Evolutionary conservation across 2,888 invertebrate genomes (phyloP).

Genomic region (Drosophila austrosaltans): DNA sequence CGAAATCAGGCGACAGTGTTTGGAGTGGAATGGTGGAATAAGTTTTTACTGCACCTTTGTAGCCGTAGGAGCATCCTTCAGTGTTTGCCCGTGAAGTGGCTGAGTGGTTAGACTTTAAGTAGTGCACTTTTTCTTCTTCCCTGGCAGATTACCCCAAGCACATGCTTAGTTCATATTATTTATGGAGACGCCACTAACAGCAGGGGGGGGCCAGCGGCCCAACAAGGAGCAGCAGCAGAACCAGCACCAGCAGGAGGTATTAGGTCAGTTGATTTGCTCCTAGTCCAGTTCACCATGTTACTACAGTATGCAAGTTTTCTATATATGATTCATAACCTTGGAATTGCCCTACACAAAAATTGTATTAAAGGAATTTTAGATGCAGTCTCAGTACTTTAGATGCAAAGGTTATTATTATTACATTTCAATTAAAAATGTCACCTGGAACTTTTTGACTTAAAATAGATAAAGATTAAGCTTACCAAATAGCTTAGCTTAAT

Average conservation of each 20-base stretch:
- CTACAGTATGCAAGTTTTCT: neutral
- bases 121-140: conserved; percentile 19
- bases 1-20: conserved; percentile 7
- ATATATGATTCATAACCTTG: neutral
- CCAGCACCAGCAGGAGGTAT: neutral
- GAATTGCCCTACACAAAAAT: neutral
- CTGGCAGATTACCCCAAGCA: conserved; percentile 39
- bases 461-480: no score
- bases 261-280: conserved; percentile 7
- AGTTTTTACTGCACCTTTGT: conserved; percentile 3
- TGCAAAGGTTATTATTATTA: no score
- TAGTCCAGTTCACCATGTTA: neutral
- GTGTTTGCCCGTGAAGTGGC: conserved; percentile 15
- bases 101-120: conserved; percentile 35
- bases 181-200: conserved; percentile 36
- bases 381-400: no score
- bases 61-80: conserved; percentile 14
- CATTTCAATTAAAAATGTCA: no score
- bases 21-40: neutral
- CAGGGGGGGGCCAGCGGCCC: neutral
- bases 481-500: no score
- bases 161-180: conserved; percentile 50
- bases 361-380: neutral
- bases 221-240: neutral
- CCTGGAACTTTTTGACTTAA: no score